These are phyloP conservation scores for Arizona elegans DNA, from an alignment of 2,113 vertebrate genomes.

Conservation along the genomic window DNA sequence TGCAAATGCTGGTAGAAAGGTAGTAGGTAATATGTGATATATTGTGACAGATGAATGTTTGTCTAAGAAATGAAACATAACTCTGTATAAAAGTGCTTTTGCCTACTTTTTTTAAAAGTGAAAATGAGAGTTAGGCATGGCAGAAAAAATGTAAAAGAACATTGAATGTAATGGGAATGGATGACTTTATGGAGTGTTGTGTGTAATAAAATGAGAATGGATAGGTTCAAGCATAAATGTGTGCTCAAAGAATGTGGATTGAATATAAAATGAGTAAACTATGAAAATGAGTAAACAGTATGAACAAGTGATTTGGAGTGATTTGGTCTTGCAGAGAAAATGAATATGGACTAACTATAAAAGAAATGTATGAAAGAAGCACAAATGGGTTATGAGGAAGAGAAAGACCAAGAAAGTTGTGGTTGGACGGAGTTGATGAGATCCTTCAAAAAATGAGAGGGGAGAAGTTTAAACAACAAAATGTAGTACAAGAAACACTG, in stretches of 20 bases:
- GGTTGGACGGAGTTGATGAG: not conserved
- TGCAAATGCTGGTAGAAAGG: not conserved
- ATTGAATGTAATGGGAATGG: not conserved
- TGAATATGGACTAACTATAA: not conserved
- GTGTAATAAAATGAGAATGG: not conserved
- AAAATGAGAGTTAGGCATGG: not conserved
- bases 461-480: not conserved
- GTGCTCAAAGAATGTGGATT: not conserved
- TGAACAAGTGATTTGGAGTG: not conserved
- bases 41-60: not conserved
- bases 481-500: not conserved
- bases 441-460: not conserved
- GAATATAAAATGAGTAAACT: not conserved
- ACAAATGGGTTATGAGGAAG: not conserved
- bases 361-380: not conserved
- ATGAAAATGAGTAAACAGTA: not conserved
- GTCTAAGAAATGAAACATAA: not conserved
- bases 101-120: not conserved
- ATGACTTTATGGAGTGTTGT: not conserved
- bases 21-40: not conserved
- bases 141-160: not conserved
- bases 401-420: not conserved
- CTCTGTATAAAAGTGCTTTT: not conserved
- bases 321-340: not conserved
- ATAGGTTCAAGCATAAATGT: not conserved